A percentile compares a stretch with the other conserved stretches of the same genome.
Conservation (phyloP, 2,888 invertebrate genomes). For the Eupeodes latifasciatus region DNA sequence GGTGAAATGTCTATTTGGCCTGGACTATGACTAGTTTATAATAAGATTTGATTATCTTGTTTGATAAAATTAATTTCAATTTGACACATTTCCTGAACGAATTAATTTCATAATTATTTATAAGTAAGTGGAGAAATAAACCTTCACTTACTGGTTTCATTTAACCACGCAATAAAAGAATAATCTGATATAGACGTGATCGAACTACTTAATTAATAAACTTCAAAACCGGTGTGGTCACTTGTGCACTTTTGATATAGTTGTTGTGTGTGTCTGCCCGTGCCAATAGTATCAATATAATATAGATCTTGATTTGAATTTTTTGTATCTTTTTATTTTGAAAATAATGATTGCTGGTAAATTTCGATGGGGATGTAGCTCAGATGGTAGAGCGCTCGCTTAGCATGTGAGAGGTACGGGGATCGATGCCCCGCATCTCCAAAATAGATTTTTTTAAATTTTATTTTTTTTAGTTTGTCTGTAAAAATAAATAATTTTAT, state of each 20-base stretch:
- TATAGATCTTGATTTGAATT: slow-evolving; percentile 9
- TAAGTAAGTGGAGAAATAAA: too few species aligned
- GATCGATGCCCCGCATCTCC: slow-evolving; percentile 79
- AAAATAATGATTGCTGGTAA: background rate
- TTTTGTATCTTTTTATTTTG: background rate
- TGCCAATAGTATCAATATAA: too few species aligned
- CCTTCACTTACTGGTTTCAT: too few species aligned
- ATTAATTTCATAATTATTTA: too few species aligned
- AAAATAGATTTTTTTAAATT: slow-evolving; percentile 17
- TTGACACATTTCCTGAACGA: too few species aligned
- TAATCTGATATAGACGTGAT: background rate
- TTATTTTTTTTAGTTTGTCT: too few species aligned
- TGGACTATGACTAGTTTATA: too few species aligned
- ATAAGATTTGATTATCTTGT: too few species aligned
- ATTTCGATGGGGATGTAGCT: slow-evolving; percentile 80
- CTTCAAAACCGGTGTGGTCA: background rate
- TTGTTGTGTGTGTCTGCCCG: background rate
- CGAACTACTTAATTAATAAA: background rate
- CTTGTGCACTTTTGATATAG: background rate
- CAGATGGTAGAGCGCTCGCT: slow-evolving; percentile 82
- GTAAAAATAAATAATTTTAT: too few species aligned
- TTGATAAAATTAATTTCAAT: too few species aligned
- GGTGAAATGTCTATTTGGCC: too few species aligned
- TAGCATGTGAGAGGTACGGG: slow-evolving; percentile 79
- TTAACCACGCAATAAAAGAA: too few species aligned